Base-by-base conservation (phyloP, 1,140 invertebrate species). In the Drosophila cardini region DNA sequence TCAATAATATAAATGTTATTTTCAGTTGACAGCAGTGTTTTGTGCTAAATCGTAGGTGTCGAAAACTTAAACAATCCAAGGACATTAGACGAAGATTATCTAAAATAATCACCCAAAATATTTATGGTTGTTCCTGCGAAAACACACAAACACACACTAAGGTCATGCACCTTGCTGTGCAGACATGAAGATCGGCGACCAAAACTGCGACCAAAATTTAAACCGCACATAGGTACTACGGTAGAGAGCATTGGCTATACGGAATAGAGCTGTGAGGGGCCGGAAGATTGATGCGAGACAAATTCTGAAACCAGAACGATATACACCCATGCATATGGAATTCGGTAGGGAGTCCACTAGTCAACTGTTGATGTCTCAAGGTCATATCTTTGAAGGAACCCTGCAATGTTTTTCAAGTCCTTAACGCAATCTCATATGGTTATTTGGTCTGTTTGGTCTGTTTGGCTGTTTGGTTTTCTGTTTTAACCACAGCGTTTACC, bases 21-120 rank as follows among this genome's bases (percentile, higher is more conserved):
- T 38, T 32, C 30, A 16, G 36, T 58, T 32, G 36, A 6, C 40
- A 45, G 9, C n/a, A 64, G 21, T 69, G 13, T n/a, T 13, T 60
- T 61, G 38, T 11, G n/a, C 11, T 11, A 36, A 13, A 10, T 11
- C 34, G n/a, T 18, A 55, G 5, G 32, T 46, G 26, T 40, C 36
- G 40, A 61, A 73, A 69, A 36, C n/a, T 38, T 26, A 52, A 56
- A 82, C 74, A 87, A 83, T 65, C 72, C 83, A 83, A 90, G 80
- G 87, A 76, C 84, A 84, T 89, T 90, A 84, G 60, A 11, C 45
- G 36, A 81, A 80, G 82, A 90, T 90, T 90, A 90, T 90, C 82
- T 86, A 84, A 90, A 86, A 90, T 90, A 87, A 90, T 90, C 87
- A 90, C 87, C 67, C 82, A 90, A 90, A 90, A 90, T 90, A 90